These are phyloP conservation scores for Paramormyrops hopkinsi DNA, from an alignment of 2,797 vertebrate species.

Conservation along the genomic window DNA sequence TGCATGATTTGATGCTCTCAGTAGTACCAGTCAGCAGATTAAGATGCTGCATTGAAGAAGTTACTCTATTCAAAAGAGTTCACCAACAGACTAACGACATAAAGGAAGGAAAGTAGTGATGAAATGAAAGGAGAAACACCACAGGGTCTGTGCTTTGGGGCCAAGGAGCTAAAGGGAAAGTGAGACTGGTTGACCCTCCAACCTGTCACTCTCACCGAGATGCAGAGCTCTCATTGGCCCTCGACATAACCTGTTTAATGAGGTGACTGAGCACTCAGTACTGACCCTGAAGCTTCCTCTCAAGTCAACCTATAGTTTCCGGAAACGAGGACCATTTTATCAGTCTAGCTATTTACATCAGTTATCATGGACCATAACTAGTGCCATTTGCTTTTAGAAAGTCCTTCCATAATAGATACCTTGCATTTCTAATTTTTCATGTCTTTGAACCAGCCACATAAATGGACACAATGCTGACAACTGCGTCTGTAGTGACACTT, in stretches of 20 bases:
- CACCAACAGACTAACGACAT: neutral
- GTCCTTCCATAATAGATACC: neutral
- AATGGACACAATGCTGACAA: neutral
- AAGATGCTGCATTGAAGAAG: neutral
- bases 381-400: neutral
- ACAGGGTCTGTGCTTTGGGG: neutral
- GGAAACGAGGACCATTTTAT: neutral
- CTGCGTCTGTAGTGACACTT: constrained; percentile 35
- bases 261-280: neutral
- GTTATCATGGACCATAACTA: neutral
- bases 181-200: neutral
- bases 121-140: neutral
- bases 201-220: neutral
- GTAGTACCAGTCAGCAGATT: neutral
- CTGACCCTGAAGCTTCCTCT: neutral
- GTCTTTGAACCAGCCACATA: neutral
- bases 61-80: neutral
- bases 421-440: neutral
- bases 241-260: neutral
- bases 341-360: neutral
- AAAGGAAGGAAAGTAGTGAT: neutral
- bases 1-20: neutral
- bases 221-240: neutral
- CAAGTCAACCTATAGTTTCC: neutral
- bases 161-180: constrained; percentile 6